Conservation (phyloP, 2,888 invertebrate species). For the Myathropa florea region DNA sequence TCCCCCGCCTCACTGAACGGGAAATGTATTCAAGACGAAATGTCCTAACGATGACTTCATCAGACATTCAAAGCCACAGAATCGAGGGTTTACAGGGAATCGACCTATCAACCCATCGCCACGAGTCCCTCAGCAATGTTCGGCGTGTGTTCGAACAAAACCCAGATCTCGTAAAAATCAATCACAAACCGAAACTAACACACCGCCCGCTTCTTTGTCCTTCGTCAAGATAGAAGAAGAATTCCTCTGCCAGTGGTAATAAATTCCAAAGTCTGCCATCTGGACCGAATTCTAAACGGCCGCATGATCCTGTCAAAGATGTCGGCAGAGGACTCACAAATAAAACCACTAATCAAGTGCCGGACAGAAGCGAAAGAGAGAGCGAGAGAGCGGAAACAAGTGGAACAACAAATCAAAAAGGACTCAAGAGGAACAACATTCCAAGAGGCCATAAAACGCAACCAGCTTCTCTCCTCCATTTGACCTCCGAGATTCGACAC, state of each 20-base stretch:
- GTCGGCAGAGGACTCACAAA: conserved; percentile 36
- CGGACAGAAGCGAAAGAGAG: neutral
- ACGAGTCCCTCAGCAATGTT: neutral
- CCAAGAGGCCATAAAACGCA: neutral
- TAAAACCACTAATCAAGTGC: conserved; percentile 48
- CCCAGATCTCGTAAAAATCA: neutral
- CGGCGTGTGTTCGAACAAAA: neutral
- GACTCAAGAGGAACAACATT: conserved; percentile 13
- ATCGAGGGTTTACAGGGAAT: no score
- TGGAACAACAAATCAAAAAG: conserved; percentile 29
- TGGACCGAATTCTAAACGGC: neutral
- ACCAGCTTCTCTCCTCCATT: conserved; percentile 40
- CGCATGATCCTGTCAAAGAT: conserved; percentile 21
- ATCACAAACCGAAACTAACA: neutral
- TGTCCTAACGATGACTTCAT: no score
- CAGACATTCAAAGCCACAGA: no score
- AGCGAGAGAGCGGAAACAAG: neutral
- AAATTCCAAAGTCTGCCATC: conserved; percentile 40
- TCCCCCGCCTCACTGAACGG: no score
- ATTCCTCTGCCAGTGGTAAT: neutral
- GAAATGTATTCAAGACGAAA: no score
- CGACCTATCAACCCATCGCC: neutral
- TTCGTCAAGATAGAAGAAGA: neutral
- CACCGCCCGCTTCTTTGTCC: neutral
- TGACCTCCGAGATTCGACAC: conserved; percentile 28